These are phyloP conservation scores for Hepsetus odoe DNA, from an alignment of 2,113 vertebrate species.

Conservation along the genomic window DNA sequence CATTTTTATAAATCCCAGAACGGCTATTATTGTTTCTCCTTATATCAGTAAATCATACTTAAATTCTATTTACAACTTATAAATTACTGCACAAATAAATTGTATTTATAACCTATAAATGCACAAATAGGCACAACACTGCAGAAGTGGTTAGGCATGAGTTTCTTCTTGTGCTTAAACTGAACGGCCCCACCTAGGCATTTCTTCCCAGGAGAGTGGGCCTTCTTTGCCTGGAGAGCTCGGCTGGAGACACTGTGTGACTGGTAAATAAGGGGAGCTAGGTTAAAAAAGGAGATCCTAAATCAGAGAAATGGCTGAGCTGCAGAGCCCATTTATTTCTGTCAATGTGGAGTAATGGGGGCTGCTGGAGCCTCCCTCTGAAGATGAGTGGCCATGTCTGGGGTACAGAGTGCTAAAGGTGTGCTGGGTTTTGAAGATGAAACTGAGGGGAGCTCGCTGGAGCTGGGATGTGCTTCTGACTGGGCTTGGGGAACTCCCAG, in stretches of 20 bases:
- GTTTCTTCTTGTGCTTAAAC: not conserved
- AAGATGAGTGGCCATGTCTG: constrained; percentile 40
- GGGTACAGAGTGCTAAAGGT: constrained; percentile 19
- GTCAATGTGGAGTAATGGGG: constrained; percentile 61
- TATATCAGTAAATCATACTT: not conserved
- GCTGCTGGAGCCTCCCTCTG: constrained; percentile 45
- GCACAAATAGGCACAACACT: not conserved
- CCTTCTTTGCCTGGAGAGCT: constrained; percentile 4
- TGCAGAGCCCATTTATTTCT: constrained; percentile 71
- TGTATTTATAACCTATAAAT: not conserved
- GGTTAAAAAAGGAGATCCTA: constrained; percentile 51
- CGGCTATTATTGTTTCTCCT: not conserved
- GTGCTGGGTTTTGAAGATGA: constrained; percentile 22
- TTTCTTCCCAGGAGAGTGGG: not conserved
- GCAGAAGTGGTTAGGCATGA: too few species aligned
- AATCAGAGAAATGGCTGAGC: constrained; percentile 59
- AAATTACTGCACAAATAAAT: not conserved
- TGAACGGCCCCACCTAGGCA: not conserved
- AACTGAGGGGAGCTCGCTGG: constrained; percentile 33
- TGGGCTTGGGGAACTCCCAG: constrained; percentile 47
- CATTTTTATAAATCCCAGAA: not conserved
- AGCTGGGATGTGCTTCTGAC: constrained; percentile 39
- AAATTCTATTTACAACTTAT: not conserved
- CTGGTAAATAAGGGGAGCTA: constrained; percentile 56
- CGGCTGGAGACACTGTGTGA: constrained; percentile 37